Conservation (phyloP, 2,888 invertebrate species). For the Platerodrilus igneus region DNA sequence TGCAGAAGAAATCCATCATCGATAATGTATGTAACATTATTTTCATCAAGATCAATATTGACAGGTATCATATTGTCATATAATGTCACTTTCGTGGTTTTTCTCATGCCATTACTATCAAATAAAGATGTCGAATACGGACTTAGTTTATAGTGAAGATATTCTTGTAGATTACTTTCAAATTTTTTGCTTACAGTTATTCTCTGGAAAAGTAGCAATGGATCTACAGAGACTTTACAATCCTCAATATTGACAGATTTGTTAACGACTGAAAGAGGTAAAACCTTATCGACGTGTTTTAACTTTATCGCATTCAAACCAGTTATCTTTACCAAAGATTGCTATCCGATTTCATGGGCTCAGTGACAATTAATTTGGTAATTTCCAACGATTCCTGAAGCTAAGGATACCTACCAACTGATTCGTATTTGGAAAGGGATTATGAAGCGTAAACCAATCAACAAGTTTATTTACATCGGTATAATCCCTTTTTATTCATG, state of each 20-base stretch:
- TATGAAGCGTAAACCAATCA: conserved; percentile 22
- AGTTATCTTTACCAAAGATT: conserved; percentile 26
- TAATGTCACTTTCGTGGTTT: conserved; percentile 18
- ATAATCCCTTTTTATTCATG: conserved; percentile 11
- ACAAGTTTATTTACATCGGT: conserved; percentile 9
- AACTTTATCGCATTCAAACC: conserved; percentile 31
- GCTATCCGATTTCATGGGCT: conserved; percentile 25
- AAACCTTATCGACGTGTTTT: conserved; percentile 33
- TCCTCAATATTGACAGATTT: conserved; percentile 24
- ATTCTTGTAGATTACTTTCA: conserved; percentile 24
- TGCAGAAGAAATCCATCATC: conserved; percentile 32
- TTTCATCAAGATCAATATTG: conserved; percentile 18
- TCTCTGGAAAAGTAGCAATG: conserved; percentile 26
- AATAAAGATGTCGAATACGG: conserved; percentile 19
- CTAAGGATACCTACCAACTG: conserved; percentile 27
- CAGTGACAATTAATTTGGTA: conserved; percentile 29
- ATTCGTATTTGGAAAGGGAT: conserved; percentile 23
- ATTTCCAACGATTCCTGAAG: conserved; percentile 34
- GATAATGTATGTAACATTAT: conserved; percentile 15
- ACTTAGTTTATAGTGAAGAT: conserved; percentile 27
- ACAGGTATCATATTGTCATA: conserved; percentile 10
- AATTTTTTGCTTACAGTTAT: conserved; percentile 29
- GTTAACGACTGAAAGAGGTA: conserved; percentile 26
- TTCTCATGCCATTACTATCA: conserved; percentile 28
- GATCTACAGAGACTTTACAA: conserved; percentile 25